Percentiles rank a stretch among this genome's conserved stretches.
phyloP scores from a whole-genome alignment of 2,888 invertebrate genomes.

The Mayetiola destructor region DNA sequence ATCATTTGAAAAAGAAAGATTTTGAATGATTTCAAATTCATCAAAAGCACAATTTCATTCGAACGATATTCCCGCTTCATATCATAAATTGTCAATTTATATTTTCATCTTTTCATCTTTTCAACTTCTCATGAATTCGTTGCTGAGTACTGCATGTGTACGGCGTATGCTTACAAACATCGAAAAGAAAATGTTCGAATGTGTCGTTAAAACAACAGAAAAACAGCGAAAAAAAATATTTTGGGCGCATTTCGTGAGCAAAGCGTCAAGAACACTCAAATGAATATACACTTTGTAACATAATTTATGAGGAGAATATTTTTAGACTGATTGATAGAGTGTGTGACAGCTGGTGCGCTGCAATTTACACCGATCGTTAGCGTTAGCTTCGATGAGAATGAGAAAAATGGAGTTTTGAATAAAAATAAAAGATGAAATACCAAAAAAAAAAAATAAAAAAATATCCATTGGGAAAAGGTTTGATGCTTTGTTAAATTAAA shows the following conservation, averaged over 20 bases:
- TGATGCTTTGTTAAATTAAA: too few species aligned
- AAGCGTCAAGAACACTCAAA: too few species aligned
- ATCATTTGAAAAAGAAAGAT: neutral
- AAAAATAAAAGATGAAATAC: neutral
- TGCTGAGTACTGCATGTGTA: too few species aligned
- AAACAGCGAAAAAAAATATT: neutral
- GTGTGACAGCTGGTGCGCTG: conserved; percentile 13
- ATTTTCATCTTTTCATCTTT: neutral
- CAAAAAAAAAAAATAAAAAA: too few species aligned
- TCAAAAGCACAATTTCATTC: too few species aligned
- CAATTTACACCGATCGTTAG: conserved; percentile 8
- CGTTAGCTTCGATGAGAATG: neutral
- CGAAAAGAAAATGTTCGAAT: neutral
- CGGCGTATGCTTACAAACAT: too few species aligned
- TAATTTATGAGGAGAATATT: conserved; percentile 9
- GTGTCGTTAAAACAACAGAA: neutral
- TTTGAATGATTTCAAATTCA: too few species aligned
- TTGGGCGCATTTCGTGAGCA: neutral
- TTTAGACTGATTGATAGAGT: conserved; percentile 14
- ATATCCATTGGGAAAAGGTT: too few species aligned
- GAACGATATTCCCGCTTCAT: too few species aligned
- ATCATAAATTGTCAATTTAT: too few species aligned
- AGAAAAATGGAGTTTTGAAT: neutral
- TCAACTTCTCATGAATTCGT: neutral
- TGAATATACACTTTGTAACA: neutral